phyloP scores from a whole-genome alignment of 2,888 invertebrate species.

The Diplazon laetatorius region DNA sequence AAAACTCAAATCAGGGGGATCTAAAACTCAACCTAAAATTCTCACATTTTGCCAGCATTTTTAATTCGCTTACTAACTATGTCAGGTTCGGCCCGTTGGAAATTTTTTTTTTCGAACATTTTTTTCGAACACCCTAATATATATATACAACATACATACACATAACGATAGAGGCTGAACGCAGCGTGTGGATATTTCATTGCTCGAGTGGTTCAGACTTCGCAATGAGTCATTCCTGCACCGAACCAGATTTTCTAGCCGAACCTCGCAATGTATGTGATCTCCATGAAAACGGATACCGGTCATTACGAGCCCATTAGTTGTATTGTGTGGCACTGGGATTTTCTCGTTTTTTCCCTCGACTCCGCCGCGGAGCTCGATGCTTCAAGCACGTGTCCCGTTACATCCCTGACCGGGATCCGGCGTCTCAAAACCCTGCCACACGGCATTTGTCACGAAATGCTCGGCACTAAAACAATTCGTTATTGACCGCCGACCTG shows the following conservation, averaged over 20 bases:
- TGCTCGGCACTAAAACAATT: conserved; percentile 40
- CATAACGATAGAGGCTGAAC: background rate
- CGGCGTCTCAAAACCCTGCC: conserved; percentile 45
- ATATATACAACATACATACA: too few relatives aligned
- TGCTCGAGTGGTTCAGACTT: conserved; percentile 7
- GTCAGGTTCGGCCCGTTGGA: too few relatives aligned
- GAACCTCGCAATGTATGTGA: conserved; percentile 50
- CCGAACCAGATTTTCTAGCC: conserved; percentile 45
- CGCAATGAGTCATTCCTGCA: background rate
- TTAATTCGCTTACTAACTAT: too few relatives aligned
- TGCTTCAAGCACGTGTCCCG: conserved; percentile 41
- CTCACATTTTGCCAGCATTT: too few relatives aligned
- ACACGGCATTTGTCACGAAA: conserved; percentile 49
- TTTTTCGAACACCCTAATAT: too few relatives aligned
- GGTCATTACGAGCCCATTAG: conserved; percentile 76
- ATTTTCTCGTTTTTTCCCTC: conserved; percentile 10
- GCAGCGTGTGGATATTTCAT: conserved; percentile 35
- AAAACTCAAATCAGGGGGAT: too few relatives aligned
- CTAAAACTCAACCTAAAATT: too few relatives aligned
- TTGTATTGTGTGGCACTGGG: conserved; percentile 63
- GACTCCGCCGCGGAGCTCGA: background rate
- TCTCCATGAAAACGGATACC: conserved; percentile 58
- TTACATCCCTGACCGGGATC: conserved; percentile 50
- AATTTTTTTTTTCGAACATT: too few relatives aligned
- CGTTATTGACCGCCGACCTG: conserved; percentile 27